Base-by-base conservation (phyloP, 2,888 invertebrate species). In the Patella depressa region DNA sequence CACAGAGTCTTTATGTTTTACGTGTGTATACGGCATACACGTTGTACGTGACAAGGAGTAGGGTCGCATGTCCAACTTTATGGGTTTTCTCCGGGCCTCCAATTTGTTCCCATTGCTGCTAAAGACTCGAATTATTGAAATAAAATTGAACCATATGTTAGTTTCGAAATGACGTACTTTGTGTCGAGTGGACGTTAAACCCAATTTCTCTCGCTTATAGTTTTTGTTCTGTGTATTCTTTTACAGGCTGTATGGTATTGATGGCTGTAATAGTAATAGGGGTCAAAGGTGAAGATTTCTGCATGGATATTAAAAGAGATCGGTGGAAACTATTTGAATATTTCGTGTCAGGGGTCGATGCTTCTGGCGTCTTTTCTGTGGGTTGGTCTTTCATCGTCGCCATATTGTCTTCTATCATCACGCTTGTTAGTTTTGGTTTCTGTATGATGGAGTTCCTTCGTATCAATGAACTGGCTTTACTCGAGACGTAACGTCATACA, bases 311-410 rank as follows among this genome's bases (percentile, higher is more conserved):
- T 53, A 76, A 79, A 75, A 74, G 77, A 55, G 81, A 83, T 75
- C 79, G 78, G 45, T 69, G 77, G 69, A 78, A 78, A n/a, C 65
- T 83, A 3, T 75, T 81, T 19, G 75, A 75, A 12, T 79, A 76
- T 76, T 79, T 80, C 53, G 78, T 79, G n/a, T 71, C 73, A 70
- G 78, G 83, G 15, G 77, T 81, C 24, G 80, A 83, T 73, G 74
- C 78, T 4, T 74, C 77, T 9, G 83, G 83, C 14, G 70, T 57
- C 19, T 83, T 81, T 79, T 81, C 79, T 78, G 78, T 83, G 53
- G 83, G 83, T 71, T 83, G 83, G 83, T 83, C 83, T 45, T 83
- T 78, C 74, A 73, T 83, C 71, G 79, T 83, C n/a, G 81, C 78
- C 59, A 73, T 81, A 29, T 75, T 81, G 65, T 79, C 83, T 9